Evolutionary conservation across 2,797 vertebrate genomes (phyloP).

Genomic region (Epinephelus coioides): DNA sequence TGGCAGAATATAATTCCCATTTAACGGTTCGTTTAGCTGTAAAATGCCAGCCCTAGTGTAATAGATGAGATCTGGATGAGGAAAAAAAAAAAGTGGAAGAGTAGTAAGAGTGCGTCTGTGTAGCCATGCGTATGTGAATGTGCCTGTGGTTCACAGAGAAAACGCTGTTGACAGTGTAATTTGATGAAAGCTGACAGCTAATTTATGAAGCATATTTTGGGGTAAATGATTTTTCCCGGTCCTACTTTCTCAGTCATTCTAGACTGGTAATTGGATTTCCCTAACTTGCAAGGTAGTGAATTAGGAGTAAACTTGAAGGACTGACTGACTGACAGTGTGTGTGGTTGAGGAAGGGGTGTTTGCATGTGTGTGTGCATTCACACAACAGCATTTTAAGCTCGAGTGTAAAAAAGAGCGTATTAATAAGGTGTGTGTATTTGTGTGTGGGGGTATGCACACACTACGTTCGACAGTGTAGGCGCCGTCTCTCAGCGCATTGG

Average conservation of each 20-base stretch:
- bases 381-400: conserved; percentile 9
- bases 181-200: conserved; percentile 86
- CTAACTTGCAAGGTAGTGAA: conserved; percentile 71
- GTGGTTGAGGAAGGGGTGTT: background rate
- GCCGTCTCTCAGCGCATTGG: conserved; percentile 44
- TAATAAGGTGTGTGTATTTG: conserved; percentile 27
- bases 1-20: conserved; percentile 83
- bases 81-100: conserved; percentile 26
- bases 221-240: conserved; percentile 77
- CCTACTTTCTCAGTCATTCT: conserved; percentile 70
- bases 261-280: conserved; percentile 80
- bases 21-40: conserved; percentile 83
- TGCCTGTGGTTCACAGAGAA: conserved; percentile 43
- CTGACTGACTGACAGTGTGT: conserved; percentile 27
- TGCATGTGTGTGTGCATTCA: conserved; percentile 3
- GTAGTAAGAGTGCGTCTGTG: conserved; percentile 29
- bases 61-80: conserved; percentile 68
- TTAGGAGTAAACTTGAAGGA: conserved; percentile 74
- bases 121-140: conserved; percentile 8
- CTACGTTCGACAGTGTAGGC: conserved; percentile 20
- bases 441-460: background rate
- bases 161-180: conserved; percentile 76
- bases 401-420: conserved; percentile 11
- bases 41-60: conserved; percentile 72
- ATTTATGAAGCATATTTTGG: conserved; percentile 87